phyloP scores from a whole-genome alignment of 2,113 vertebrate genomes.

The Bos javanicus region DNA sequence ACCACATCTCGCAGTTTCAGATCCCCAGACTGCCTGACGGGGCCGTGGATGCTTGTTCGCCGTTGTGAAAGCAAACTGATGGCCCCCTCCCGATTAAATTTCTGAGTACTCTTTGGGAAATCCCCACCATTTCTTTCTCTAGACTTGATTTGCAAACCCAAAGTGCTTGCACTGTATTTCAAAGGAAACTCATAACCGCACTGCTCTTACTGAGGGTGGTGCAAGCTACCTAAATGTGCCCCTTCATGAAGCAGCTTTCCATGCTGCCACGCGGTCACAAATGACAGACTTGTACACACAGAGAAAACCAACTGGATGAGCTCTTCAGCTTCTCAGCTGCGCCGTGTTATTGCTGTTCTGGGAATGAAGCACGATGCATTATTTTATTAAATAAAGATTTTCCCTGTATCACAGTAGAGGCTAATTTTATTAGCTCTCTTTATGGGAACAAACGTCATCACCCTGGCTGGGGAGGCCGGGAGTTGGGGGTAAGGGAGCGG shows the following conservation, averaged over 20 bases:
- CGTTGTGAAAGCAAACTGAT: neutral
- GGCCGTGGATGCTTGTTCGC: neutral
- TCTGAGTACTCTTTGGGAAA: neutral
- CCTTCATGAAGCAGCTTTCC: neutral
- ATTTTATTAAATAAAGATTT: slow-evolving; percentile 67
- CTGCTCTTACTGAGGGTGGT: neutral
- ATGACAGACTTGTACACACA: neutral
- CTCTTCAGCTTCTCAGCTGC: neutral
- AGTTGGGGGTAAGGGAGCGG: neutral
- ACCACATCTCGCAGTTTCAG: neutral
- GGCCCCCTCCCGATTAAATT: neutral
- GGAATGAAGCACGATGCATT: slow-evolving; percentile 39
- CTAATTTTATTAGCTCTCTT: slow-evolving; percentile 42
- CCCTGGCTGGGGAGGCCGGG: neutral
- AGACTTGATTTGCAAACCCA: neutral
- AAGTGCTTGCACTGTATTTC: neutral
- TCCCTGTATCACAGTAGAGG: slow-evolving; percentile 23
- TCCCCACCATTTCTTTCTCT: neutral
- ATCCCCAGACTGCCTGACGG: neutral
- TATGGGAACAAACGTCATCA: slow-evolving; percentile 37
- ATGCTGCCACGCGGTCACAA: neutral
- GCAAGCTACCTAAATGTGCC: neutral
- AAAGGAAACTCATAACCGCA: neutral
- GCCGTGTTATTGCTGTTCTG: neutral
- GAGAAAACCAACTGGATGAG: neutral